These are phyloP conservation scores for Calidris pygmaea DNA, from an alignment of 2,113 vertebrate species.

Conservation along the genomic window DNA sequence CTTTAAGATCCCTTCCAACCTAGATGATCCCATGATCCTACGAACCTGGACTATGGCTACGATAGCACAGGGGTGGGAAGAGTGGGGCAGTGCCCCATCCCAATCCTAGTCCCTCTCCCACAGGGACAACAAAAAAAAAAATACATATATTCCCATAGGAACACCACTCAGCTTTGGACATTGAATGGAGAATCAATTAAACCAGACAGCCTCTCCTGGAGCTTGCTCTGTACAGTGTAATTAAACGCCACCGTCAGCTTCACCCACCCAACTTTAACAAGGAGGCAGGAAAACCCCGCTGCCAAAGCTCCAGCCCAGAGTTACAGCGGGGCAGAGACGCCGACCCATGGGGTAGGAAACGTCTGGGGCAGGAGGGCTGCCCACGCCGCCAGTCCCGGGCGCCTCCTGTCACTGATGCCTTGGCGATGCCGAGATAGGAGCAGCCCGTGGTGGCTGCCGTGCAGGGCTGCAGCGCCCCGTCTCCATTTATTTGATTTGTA, in stretches of 20 bases:
- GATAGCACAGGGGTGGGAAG: background rate
- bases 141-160: background rate
- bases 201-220: background rate
- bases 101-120: background rate
- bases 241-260: background rate
- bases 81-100: background rate
- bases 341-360: background rate
- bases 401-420: accelerated
- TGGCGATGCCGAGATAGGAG: accelerated
- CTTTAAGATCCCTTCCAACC: too few species aligned
- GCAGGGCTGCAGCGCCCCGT: background rate
- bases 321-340: background rate
- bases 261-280: background rate
- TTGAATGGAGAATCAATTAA: background rate
- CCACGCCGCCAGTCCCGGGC: background rate
- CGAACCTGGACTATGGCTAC: background rate
- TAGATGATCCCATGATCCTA: too few species aligned
- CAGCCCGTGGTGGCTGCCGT: background rate
- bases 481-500: conserved; percentile 60
- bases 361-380: background rate
- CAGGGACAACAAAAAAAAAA: background rate
- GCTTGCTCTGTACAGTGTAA: background rate
- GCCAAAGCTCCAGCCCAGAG: background rate
- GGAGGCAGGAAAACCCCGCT: background rate
- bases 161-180: background rate